Evolutionary conservation across 2,797 vertebrate species (phyloP).

Genomic region (Spheniscus humboldti): DNA sequence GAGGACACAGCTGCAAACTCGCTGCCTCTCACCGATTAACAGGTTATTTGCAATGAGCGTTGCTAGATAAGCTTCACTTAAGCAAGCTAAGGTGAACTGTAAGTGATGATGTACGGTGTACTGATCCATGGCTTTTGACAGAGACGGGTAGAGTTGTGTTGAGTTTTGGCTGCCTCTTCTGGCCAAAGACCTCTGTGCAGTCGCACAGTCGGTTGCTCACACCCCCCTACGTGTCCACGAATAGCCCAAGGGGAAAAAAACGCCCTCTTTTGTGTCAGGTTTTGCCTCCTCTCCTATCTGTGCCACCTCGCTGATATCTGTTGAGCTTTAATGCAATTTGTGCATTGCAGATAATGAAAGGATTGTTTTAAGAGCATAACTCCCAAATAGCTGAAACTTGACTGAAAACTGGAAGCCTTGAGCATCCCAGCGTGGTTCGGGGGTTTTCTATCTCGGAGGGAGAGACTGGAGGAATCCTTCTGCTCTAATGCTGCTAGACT

Average conservation of each 20-base stretch:
- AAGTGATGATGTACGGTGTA: not conserved
- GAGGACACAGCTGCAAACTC: not conserved
- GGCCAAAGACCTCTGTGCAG: not conserved
- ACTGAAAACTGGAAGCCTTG: not conserved
- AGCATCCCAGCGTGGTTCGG: not conserved
- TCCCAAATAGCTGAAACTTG: not conserved
- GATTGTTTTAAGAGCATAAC: not conserved
- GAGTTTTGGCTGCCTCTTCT: not conserved
- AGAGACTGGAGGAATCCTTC: not conserved
- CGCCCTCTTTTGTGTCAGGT: not conserved
- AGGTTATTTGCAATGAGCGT: not conserved
- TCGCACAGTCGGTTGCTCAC: rapidly evolving
- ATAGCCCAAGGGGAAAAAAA: not conserved
- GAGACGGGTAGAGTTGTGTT: rapidly evolving
- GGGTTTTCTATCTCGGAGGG: too few species aligned
- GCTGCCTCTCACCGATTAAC: not conserved
- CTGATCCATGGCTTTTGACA: not conserved
- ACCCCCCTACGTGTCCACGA: rapidly evolving
- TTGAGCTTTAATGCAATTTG: not conserved
- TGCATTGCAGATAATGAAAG: not conserved
- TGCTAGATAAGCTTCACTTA: rapidly evolving
- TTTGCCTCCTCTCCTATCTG: not conserved
- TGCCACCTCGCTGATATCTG: rapidly evolving
- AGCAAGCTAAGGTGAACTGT: not conserved
- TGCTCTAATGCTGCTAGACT: not conserved